Conservation (phyloP, 2,888 invertebrate species). For the Miltochrista miniata region DNA sequence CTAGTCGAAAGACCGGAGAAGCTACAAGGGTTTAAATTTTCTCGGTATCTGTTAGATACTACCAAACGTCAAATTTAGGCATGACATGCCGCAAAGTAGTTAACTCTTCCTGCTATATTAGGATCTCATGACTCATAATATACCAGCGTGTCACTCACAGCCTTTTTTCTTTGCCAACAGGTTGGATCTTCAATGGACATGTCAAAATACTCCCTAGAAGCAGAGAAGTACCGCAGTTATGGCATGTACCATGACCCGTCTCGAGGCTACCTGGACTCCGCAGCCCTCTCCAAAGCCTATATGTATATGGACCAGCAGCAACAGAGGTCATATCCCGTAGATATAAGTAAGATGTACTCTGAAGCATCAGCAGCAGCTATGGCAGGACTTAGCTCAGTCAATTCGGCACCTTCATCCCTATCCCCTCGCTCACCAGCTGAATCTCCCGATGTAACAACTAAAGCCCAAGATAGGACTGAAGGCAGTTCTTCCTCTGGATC, state of each 20-base stretch:
- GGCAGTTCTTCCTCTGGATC: conserved; percentile 85
- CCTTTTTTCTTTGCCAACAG: conserved; percentile 66
- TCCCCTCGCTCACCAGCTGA: conserved; percentile 78
- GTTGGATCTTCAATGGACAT: conserved; percentile 90
- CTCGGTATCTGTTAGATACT: no score
- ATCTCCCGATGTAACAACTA: conserved; percentile 81
- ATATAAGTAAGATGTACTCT: conserved; percentile 87
- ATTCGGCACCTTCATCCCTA: conserved; percentile 73
- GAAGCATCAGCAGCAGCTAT: conserved; percentile 85
- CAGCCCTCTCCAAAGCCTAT: conserved; percentile 89
- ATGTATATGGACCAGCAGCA: conserved; percentile 89
- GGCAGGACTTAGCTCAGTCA: conserved; percentile 78
- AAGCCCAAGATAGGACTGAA: conserved; percentile 79
- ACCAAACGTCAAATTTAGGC: no score
- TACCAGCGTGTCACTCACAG: not conserved
- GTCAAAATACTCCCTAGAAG: conserved; percentile 90
- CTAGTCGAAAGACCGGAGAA: no score
- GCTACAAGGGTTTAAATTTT: no score
- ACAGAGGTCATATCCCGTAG: conserved; percentile 83
- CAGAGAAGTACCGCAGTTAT: conserved; percentile 90
- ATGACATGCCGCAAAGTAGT: no score
- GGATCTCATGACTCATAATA: no score
- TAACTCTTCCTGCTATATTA: no score
- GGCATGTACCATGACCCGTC: conserved; percentile 90
- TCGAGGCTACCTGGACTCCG: conserved; percentile 88